phyloP scores from a whole-genome alignment of 2,797 vertebrate genomes.

The Eulemur mongoz region DNA sequence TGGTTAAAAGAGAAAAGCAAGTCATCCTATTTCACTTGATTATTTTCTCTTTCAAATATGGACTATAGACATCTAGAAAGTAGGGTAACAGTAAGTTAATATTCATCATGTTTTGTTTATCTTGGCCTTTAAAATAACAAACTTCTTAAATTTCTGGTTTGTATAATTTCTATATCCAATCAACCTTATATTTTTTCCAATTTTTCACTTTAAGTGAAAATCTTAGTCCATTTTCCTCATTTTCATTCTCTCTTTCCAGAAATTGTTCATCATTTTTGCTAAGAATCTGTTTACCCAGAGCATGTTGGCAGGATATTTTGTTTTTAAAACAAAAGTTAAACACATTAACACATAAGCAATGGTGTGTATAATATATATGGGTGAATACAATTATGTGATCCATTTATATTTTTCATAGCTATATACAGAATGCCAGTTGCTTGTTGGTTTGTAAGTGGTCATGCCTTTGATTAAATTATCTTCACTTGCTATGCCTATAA shows the following conservation, averaged over 20 bases:
- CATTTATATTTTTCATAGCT: slow-evolving; percentile 54
- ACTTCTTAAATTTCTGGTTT: slow-evolving; percentile 62
- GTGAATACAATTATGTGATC: slow-evolving; percentile 61
- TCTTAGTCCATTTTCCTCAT: slow-evolving; percentile 40
- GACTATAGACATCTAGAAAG: background rate
- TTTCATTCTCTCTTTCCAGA: slow-evolving; percentile 20
- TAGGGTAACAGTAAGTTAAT: background rate
- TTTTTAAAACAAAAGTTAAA: slow-evolving; percentile 66
- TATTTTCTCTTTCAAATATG: slow-evolving; percentile 66
- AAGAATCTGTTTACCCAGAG: slow-evolving; percentile 52
- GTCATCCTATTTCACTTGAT: slow-evolving; percentile 63
- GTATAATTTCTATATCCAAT: slow-evolving; percentile 22
- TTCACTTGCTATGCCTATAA: slow-evolving; percentile 30
- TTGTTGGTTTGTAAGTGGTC: slow-evolving; percentile 57
- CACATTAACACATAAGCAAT: slow-evolving; percentile 59
- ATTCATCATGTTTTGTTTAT: slow-evolving; percentile 60
- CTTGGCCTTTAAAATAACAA: slow-evolving; percentile 66
- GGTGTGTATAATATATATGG: slow-evolving; percentile 52
- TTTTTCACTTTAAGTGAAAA: slow-evolving; percentile 47
- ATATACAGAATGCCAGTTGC: slow-evolving; percentile 41
- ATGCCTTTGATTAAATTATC: slow-evolving; percentile 62
- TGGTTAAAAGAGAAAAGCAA: slow-evolving; percentile 70
- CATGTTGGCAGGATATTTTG: slow-evolving; percentile 32
- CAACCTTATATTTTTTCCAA: slow-evolving; percentile 34
- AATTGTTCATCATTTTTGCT: slow-evolving; percentile 55